phyloP scores from a whole-genome alignment of 2,113 vertebrate genomes.

The Madoqua kirkii region DNA sequence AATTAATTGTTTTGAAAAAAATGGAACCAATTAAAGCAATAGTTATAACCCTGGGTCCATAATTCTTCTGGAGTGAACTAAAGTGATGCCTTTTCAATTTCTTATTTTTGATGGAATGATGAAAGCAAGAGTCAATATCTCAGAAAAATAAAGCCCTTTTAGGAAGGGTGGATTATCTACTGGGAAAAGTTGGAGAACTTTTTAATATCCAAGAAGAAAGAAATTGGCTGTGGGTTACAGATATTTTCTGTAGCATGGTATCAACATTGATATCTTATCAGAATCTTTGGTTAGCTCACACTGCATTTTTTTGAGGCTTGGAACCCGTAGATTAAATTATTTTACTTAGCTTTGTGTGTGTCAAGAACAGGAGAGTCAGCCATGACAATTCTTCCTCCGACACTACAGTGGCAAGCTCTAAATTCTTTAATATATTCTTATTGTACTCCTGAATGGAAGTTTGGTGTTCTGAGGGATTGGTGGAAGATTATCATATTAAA shows the following conservation, averaged over 20 bases:
- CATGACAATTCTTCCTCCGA: too few species aligned
- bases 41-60: background rate
- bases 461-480: background rate
- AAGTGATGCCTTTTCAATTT: background rate
- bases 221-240: background rate
- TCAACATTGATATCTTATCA: background rate
- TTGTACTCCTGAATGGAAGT: background rate
- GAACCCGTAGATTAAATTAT: background rate
- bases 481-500: background rate
- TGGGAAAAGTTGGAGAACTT: background rate
- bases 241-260: background rate
- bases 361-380: background rate
- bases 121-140: background rate
- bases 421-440: background rate
- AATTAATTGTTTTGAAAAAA: background rate
- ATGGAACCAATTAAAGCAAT: accelerated
- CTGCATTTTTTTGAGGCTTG: background rate
- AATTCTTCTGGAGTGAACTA: background rate
- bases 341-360: background rate
- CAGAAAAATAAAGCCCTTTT: background rate
- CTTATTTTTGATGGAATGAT: background rate
- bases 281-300: background rate
- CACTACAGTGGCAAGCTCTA: background rate
- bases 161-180: background rate
- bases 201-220: background rate